Evolutionary conservation across 2,113 vertebrate species (phyloP), one percentile per base, ranked within the genome.

Genomic region (Genyomyrus donnyi): DNA sequence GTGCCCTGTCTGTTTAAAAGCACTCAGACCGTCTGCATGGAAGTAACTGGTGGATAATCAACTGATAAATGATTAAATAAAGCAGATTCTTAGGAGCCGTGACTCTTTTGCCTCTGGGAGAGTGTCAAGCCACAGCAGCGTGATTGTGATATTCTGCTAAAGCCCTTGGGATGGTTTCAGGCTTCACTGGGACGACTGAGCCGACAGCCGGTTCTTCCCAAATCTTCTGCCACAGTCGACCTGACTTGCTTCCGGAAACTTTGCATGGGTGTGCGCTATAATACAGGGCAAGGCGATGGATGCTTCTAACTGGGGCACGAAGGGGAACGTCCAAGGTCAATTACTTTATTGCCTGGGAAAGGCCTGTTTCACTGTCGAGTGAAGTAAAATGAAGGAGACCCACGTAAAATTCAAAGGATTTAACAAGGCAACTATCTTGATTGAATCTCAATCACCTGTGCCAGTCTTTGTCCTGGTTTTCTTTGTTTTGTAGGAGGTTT

Each of bases 221-320:
- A 49, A 56, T 49, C 50, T 86, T 86, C 15, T 52, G 2, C 10
- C 31, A 21, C 3, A 19, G 8, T 27, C 42, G 19, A 85, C 52
- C 52, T 85, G 27, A 94, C 94, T 87, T 77, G 10, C 80, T 42
- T 15, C 39, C 90, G 91, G 94, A 91, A 93, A 93, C 93, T 35
- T 91, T 90, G 88, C 93, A 91, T 92, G 92, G 92, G 93, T 19
- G 31, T 42, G 35, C 93, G 93, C 93, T 93, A 94, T 93, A 92
- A 92, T 89, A 92, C 92, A 92, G 91, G 93, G 92, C 92, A 89
- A 93, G 91, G 91, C 93, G 90, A 92, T 58, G 88, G 91, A 92
- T 92, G 94, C 93, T 91, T 77, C 90, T 91, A 89, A 74, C 49
- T 17, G 31, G 53, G 91, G 89, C 93, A 91, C 89, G 92, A 35